A percentile compares a stretch with the other conserved stretches of the same genome.
Conservation (phyloP, 2,113 vertebrate genomes). For the Pholis gunnellus region DNA sequence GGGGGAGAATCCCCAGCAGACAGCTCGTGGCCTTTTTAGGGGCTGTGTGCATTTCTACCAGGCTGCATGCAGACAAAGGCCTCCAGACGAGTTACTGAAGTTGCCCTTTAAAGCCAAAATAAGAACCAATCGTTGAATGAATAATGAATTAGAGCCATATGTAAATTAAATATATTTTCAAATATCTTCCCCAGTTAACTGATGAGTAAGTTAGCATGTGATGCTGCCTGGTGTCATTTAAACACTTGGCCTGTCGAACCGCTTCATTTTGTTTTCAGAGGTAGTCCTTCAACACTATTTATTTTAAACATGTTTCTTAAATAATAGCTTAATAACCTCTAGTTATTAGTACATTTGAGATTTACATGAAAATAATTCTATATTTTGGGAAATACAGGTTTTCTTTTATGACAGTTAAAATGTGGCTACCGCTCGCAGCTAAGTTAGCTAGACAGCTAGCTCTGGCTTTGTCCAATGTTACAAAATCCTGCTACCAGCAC, state of each 20-base stretch:
- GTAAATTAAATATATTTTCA: conserved; percentile 44
- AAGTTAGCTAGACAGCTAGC: not conserved
- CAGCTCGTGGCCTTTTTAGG: conserved; percentile 61
- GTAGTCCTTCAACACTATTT: not conserved
- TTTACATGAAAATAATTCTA: not conserved
- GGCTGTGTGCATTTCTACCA: conserved; percentile 41
- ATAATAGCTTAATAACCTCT: not conserved
- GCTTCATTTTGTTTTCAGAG: conserved; percentile 29
- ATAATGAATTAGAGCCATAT: conserved; percentile 26
- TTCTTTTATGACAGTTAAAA: not conserved
- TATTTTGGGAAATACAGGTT: not conserved
- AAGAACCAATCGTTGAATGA: conserved; percentile 15
- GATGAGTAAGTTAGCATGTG: conserved; percentile 54
- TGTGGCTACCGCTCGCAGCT: not conserved
- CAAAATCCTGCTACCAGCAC: not conserved
- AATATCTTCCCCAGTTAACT: conserved; percentile 33
- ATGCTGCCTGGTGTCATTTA: conserved; percentile 31
- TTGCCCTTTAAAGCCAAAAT: conserved; percentile 59
- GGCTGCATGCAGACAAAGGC: conserved; percentile 13
- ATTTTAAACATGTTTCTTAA: not conserved
- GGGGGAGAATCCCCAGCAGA: conserved; percentile 74
- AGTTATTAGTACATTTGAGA: not conserved
- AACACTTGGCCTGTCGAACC: conserved; percentile 34
- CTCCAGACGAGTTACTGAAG: conserved; percentile 2
- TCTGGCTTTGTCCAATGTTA: not conserved